Evolutionary conservation across 2,113 vertebrate genomes (phyloP), one percentile per base, ranked within the genome.

Genomic region (Phoenicopterus ruber): DNA sequence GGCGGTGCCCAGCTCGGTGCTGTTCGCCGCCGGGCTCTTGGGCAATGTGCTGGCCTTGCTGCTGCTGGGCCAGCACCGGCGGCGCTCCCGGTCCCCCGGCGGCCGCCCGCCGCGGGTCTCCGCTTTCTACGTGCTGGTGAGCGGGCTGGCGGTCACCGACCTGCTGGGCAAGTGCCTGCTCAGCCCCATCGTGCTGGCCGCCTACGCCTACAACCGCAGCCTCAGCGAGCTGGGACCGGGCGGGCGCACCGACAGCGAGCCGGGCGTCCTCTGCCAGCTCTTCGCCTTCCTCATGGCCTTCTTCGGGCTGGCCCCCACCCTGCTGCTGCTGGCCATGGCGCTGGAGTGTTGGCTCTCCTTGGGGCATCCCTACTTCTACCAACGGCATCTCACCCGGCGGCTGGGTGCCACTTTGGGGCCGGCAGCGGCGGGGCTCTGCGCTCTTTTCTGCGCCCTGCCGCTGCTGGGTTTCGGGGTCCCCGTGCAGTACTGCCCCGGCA

Each of bases 251-350:
- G 93, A 76, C 2, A 54, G 8, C 13, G 40, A 78, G 8, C 86
- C 94, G 8, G 91, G 88, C 1, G 21, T 65, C 7, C 96, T 99
- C 18, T 99, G 98, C 93, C 93, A 96, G 29, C 87, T 96, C 49
- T 98, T 98, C 82, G 97, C 98, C 82, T 98, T 98, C 94, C 46
- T 97, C 78, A 98, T 98, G 98, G 97, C 97, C 5, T 99, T 99
- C 97, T 99, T 99, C 78, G 98, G 98, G 74, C 94, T 99, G 38
- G 98, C 98, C 57, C 98, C 98, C 26, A 98, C 97, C 52, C 54
- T 97, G 32, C 97, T 98, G 91, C 97, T 99, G 55, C 93, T 98
- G 32, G 98, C 98, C 85, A 98, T 98, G 98, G 98, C 98, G 1
- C 61, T 98, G 86, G 98, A 98, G 93, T 98, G 98, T 28, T 98